Evolutionary conservation across 2,797 vertebrate species (phyloP).

Genomic region (Platyrinchus mystaceus): DNA sequence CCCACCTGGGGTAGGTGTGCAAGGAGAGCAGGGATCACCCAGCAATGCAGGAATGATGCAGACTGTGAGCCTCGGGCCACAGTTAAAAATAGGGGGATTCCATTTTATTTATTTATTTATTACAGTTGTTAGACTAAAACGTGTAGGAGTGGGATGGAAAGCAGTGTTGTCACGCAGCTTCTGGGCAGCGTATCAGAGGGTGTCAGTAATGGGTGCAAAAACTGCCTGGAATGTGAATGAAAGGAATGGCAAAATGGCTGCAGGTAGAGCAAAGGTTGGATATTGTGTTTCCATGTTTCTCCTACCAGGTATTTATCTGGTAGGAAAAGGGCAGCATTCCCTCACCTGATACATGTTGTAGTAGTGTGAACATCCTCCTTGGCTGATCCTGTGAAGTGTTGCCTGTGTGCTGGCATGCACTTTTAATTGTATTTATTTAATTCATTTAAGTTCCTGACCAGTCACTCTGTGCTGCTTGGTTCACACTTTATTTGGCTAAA

Average conservation of each 20-base stretch:
- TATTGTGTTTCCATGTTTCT: neutral
- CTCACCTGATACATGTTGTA: accelerated
- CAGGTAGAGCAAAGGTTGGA: neutral
- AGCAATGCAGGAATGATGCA: accelerated
- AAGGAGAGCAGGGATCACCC: neutral
- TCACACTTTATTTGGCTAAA: neutral
- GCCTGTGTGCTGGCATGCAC: neutral
- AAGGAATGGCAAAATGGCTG: neutral
- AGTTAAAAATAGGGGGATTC: neutral
- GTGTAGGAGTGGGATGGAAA: neutral
- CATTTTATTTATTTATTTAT: neutral
- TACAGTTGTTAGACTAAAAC: neutral
- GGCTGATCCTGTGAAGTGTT: neutral
- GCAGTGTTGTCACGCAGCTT: accelerated
- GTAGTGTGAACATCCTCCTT: accelerated
- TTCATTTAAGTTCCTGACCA: neutral
- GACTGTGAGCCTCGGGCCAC: neutral
- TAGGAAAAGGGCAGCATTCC: neutral
- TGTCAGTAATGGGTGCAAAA: accelerated
- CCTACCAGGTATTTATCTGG: neutral
- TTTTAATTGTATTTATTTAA: neutral
- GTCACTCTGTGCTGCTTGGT: neutral
- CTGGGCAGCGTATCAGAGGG: neutral
- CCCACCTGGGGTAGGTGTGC: accelerated
- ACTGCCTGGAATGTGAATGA: accelerated